Evolutionary conservation across 2,113 vertebrate genomes (phyloP).

Genomic region (Drymodes brunneopygia): DNA sequence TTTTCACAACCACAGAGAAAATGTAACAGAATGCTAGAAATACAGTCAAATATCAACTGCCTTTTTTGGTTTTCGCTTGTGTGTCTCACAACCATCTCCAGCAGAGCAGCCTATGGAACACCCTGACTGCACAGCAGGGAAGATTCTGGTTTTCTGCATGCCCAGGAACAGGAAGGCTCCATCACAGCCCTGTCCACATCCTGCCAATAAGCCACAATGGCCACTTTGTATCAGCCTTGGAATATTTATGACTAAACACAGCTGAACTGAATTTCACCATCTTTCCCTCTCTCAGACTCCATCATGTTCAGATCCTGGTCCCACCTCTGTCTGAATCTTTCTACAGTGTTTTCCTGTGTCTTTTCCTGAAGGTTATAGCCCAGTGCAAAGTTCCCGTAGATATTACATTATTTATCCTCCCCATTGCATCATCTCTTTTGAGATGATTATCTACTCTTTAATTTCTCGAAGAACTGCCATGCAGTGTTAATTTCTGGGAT

Average conservation of each 20-base stretch:
- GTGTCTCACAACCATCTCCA: not conserved
- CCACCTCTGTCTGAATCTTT: not conserved
- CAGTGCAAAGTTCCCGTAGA: not conserved
- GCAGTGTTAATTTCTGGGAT: not conserved
- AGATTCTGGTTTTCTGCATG: not conserved
- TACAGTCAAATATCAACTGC: not conserved
- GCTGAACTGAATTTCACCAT: not conserved
- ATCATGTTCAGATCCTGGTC: not conserved
- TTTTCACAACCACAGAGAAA: not conserved
- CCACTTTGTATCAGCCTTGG: not conserved
- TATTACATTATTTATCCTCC: not conserved
- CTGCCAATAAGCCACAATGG: not conserved
- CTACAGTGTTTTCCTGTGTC: fast-evolving
- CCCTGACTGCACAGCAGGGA: not conserved
- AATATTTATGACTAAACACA: not conserved
- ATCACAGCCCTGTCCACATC: not conserved
- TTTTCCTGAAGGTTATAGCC: not conserved
- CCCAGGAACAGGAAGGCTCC: not conserved
- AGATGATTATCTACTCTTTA: not conserved
- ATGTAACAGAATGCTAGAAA: not conserved
- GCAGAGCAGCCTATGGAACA: not conserved
- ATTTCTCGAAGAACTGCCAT: not conserved
- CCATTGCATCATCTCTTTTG: not conserved
- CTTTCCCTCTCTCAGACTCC: not conserved
- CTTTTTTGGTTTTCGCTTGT: not conserved